These are phyloP conservation scores for Netelia virgata DNA, from an alignment of 2,888 invertebrate species.

Conservation along the genomic window DNA sequence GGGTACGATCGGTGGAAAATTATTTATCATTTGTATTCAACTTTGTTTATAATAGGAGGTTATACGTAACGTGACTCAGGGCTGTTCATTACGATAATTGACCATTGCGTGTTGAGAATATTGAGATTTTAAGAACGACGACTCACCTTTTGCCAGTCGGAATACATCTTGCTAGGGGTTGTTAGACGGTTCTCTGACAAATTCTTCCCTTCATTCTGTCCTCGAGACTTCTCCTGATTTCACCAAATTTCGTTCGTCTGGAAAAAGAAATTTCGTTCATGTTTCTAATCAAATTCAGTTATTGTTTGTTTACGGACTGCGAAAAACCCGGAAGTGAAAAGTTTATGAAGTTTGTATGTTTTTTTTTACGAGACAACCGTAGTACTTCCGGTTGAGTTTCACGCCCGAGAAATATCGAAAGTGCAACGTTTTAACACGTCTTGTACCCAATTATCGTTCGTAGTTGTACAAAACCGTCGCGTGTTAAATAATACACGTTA, in stretches of 20 bases:
- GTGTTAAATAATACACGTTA: conserved; percentile 5
- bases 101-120: not conserved
- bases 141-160: conserved; percentile 83
- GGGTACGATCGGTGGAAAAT: conserved; percentile 33
- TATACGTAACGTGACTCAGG: no score
- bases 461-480: not conserved
- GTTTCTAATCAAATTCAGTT: not conserved
- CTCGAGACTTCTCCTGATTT: conserved; percentile 17
- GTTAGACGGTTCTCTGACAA: conserved; percentile 61
- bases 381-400: conserved; percentile 17
- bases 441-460: conserved; percentile 1
- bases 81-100: no score
- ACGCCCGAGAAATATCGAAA: conserved; percentile 20
- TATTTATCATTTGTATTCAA: not conserved
- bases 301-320: not conserved
- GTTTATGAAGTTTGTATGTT: not conserved
- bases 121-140: not conserved
- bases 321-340: not conserved
- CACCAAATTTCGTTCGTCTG: conserved; percentile 24
- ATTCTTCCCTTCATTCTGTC: conserved; percentile 60
- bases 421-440: conserved; percentile 9
- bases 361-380: not conserved
- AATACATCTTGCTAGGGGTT: conserved; percentile 76
- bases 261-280: conserved; percentile 6
- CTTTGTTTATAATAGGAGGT: no score